phyloP scores from a whole-genome alignment of 2,797 vertebrate species.

The Lophius americanus region DNA sequence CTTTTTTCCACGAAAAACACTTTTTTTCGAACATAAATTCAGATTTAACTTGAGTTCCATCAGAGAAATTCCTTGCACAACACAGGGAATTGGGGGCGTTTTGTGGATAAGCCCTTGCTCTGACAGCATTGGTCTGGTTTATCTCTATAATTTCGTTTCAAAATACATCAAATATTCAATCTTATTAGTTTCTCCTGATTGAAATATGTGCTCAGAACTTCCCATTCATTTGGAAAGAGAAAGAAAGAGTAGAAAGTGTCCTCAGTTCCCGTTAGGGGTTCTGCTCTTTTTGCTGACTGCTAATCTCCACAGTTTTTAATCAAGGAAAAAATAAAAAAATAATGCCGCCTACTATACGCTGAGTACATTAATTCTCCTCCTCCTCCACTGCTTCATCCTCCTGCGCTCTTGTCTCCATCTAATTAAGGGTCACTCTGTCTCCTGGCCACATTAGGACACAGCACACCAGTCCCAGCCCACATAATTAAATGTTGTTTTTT shows the following conservation, averaged over 20 bases:
- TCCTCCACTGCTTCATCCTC: constrained; percentile 11
- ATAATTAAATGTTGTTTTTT: constrained; percentile 76
- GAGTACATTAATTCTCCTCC: constrained; percentile 68
- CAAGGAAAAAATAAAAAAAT: constrained; percentile 51
- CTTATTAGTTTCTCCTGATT: too few relatives aligned
- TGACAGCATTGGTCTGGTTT: too few relatives aligned
- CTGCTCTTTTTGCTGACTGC: constrained; percentile 50
- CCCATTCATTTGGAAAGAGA: constrained; percentile 26
- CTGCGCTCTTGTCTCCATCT: constrained; percentile 62
- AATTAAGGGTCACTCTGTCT: constrained; percentile 84
- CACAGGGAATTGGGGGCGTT: too few relatives aligned
- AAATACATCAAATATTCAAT: too few relatives aligned
- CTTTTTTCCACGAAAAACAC: too few relatives aligned
- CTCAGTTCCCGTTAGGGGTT: constrained; percentile 39
- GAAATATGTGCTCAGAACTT: neutral
- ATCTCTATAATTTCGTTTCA: too few relatives aligned
- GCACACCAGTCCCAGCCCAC: constrained; percentile 66
- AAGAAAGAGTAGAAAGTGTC: constrained; percentile 17
- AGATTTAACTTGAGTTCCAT: too few relatives aligned
- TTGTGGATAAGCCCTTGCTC: too few relatives aligned
- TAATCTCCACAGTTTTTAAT: constrained; percentile 78
- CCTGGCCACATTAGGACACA: constrained; percentile 69
- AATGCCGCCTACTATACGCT: constrained; percentile 31
- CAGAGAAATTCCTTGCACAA: too few relatives aligned
- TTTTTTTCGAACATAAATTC: too few relatives aligned